These are phyloP conservation scores for Cheilosia grossa DNA, from an alignment of 2,888 invertebrate species.

Conservation along the genomic window DNA sequence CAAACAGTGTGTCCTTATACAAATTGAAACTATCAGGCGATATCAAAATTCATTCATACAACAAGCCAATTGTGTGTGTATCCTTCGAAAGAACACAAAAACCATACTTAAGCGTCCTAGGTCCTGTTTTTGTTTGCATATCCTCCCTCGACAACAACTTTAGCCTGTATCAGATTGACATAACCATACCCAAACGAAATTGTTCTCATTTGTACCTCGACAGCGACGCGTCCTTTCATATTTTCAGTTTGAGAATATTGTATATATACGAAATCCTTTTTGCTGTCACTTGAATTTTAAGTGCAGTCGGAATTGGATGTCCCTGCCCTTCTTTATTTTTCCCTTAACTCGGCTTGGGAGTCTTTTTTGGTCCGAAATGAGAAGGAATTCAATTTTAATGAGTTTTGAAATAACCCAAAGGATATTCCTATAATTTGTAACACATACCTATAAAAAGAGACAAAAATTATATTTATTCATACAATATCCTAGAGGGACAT, in stretches of 20 bases:
- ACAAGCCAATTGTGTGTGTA: conserved; percentile 36
- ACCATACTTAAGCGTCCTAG: conserved; percentile 30
- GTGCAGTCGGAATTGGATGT: conserved; percentile 26
- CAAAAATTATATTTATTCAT: background rate
- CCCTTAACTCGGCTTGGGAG: background rate
- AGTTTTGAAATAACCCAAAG: conserved; percentile 51
- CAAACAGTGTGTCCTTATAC: conserved; percentile 18
- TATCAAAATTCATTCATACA: conserved; percentile 49
- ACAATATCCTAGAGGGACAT: background rate
- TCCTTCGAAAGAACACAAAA: conserved; percentile 1
- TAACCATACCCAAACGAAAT: conserved; percentile 8
- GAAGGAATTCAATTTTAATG: conserved; percentile 61
- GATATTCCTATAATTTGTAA: background rate
- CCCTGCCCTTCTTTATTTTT: conserved; percentile 8
- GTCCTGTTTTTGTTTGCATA: conserved; percentile 29
- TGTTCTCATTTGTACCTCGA: conserved; percentile 28
- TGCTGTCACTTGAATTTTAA: conserved; percentile 50
- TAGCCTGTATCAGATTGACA: conserved; percentile 1
- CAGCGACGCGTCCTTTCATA: conserved; percentile 15
- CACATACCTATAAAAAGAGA: background rate
- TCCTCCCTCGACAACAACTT: conserved; percentile 25
- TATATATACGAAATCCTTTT: conserved; percentile 27
- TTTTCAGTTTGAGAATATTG: background rate
- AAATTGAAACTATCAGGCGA: conserved; percentile 60
- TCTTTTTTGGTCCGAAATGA: conserved; percentile 19